These are phyloP conservation scores for Thaleichthys pacificus DNA, from an alignment of 2,797 vertebrate species.

Conservation along the genomic window DNA sequence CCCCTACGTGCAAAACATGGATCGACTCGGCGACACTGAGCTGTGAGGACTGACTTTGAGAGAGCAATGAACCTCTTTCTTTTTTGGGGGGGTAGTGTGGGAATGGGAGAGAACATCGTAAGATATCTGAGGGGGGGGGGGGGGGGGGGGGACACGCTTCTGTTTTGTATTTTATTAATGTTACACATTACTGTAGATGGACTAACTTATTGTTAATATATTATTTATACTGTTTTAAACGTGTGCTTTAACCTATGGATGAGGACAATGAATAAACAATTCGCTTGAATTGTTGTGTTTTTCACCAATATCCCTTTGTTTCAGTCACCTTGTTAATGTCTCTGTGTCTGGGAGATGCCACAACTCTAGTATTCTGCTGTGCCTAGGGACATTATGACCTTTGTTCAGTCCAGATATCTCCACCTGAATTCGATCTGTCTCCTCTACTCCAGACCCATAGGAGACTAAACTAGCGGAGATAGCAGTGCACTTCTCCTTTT, in stretches of 20 bases:
- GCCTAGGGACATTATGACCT: not conserved
- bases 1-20: slow-evolving; percentile 92
- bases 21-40: slow-evolving; percentile 94
- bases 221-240: slow-evolving; percentile 45
- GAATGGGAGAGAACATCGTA: not conserved
- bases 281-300: slow-evolving; percentile 67
- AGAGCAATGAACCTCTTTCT: slow-evolving; percentile 13
- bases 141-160: not conserved
- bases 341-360: not conserved
- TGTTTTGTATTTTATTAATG: slow-evolving; percentile 1
- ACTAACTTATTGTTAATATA: slow-evolving; percentile 15
- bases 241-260: slow-evolving; percentile 49
- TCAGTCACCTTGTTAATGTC: not conserved
- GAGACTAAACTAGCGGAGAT: not conserved
- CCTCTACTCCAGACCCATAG: not conserved
- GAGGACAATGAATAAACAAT: slow-evolving; percentile 68
- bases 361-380: not conserved
- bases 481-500: too few relatives aligned
- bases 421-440: not conserved
- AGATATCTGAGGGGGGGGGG: not conserved
- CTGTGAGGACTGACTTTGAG: slow-evolving; percentile 80
- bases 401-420: not conserved
- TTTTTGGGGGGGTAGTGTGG: not conserved
- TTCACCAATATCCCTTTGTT: slow-evolving; percentile 36
- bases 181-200: not conserved